These are phyloP conservation scores for Zonotrichia leucophrys DNA, from an alignment of 2,113 vertebrate genomes.

Conservation along the genomic window DNA sequence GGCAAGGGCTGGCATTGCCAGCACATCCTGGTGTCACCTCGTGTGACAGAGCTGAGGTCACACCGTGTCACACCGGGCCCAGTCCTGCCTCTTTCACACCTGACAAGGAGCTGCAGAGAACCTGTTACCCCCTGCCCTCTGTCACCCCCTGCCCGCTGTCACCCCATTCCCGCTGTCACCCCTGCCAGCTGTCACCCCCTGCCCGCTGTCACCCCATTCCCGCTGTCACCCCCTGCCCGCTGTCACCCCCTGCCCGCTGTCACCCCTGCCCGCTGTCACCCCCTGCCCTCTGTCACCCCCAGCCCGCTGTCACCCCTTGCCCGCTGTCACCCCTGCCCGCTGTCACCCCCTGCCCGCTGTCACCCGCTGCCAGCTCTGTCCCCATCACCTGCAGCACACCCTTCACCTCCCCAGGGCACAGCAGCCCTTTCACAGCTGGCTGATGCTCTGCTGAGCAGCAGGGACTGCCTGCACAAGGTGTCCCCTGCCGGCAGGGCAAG, in stretches of 20 bases:
- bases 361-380: background rate
- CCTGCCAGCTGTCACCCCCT: background rate
- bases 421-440: fast-evolving
- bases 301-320: background rate
- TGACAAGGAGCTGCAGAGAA: background rate
- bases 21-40: background rate
- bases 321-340: background rate
- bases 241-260: background rate
- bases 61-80: background rate
- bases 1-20: background rate
- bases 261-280: no score
- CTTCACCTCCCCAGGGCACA: background rate
- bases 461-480: background rate
- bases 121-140: no score
- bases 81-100: background rate
- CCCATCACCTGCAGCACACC: background rate
- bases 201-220: background rate
- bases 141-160: no score
- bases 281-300: no score
- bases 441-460: background rate
- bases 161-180: no score
- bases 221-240: background rate
- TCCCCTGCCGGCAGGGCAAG: background rate
- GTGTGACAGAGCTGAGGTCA: background rate
- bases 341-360: background rate